phyloP scores from a whole-genome alignment of 2,888 invertebrate species.

The Drymonia ruficornis region DNA sequence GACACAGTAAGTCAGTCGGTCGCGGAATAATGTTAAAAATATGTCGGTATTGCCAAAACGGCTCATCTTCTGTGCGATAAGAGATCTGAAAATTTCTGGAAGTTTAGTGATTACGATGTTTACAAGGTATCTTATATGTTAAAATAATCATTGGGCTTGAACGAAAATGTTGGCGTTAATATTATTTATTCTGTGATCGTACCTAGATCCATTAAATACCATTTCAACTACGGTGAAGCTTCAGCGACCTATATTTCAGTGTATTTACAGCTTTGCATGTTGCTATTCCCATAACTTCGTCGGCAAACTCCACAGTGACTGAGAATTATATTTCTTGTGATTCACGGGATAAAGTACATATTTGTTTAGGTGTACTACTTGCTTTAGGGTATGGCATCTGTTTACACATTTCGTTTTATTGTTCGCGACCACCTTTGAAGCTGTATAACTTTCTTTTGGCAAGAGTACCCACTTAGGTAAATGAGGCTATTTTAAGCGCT shows the following conservation, averaged over 20 bases:
- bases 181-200: too few species aligned
- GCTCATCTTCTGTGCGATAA: too few species aligned
- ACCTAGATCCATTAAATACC: conserved; percentile 42
- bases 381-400: conserved; percentile 35
- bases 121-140: too few species aligned
- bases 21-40: too few species aligned
- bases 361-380: conserved; percentile 20
- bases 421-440: conserved; percentile 42
- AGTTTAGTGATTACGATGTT: too few species aligned
- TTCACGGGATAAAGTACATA: conserved; percentile 22
- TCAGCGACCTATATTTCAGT: conserved; percentile 50
- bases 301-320: conserved; percentile 16
- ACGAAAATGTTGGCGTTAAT: too few species aligned
- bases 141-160: too few species aligned
- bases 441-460: conserved; percentile 26
- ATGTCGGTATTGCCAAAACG: too few species aligned
- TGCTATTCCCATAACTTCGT: conserved; percentile 25
- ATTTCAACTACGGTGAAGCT: conserved; percentile 46
- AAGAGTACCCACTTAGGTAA: conserved; percentile 23
- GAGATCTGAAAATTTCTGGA: too few species aligned
- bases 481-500: conserved; percentile 30
- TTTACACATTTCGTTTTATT: conserved; percentile 48
- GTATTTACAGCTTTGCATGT: conserved; percentile 34
- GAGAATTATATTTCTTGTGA: conserved; percentile 22
- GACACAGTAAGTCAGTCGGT: too few species aligned